phyloP scores from a whole-genome alignment of 2,113 vertebrate species.

The Leucoraja erinaceus region DNA sequence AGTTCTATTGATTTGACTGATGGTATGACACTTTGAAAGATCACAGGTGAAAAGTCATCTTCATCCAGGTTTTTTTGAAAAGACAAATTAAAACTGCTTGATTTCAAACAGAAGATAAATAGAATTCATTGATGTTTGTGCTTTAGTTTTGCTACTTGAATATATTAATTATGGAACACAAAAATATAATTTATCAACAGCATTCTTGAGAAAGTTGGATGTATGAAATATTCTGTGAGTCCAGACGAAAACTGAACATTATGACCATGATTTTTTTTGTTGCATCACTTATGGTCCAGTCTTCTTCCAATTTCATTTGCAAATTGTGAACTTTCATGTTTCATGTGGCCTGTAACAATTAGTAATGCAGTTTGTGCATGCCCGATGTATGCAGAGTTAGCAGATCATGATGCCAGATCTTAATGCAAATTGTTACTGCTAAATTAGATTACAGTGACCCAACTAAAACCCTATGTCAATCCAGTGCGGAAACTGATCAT shows the following conservation, averaged over 20 bases:
- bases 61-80: not conserved
- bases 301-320: too few species aligned
- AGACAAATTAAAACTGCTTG: not conserved
- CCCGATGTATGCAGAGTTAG: too few species aligned
- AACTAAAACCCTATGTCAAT: too few species aligned
- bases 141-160: not conserved
- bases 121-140: not conserved
- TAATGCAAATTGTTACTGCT: too few species aligned
- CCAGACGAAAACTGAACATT: not conserved
- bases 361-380: too few species aligned
- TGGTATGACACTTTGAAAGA: not conserved
- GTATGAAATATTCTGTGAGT: not conserved
- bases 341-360: too few species aligned
- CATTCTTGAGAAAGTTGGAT: not conserved
- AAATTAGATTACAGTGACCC: too few species aligned
- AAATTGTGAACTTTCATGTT: too few species aligned
- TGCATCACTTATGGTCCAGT: too few species aligned
- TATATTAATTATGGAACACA: not conserved
- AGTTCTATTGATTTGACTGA: not conserved
- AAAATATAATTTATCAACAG: not conserved
- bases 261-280: too few species aligned
- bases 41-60: not conserved
- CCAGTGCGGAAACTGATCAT: too few species aligned
- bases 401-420: too few species aligned
- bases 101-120: not conserved